Base-by-base conservation (phyloP, 2,888 invertebrate species). In the Hypselothyrea guttata region DNA sequence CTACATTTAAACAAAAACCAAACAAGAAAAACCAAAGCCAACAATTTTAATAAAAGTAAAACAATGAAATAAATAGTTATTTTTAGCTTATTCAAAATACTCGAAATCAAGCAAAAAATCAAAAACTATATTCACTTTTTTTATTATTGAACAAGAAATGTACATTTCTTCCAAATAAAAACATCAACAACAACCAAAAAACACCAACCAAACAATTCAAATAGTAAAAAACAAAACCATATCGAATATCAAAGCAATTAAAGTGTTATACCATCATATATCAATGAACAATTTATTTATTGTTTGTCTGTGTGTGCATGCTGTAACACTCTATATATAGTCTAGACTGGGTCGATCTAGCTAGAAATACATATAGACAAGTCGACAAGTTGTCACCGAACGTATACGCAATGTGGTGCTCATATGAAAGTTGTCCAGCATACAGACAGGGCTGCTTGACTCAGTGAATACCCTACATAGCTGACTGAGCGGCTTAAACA, bases 1-100 rank as follows among this genome's bases (percentile, higher is more conserved):
- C 87, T 87, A 87, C 87, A 88, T 88, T 86, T 87, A 88, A 77
- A 84, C 85, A 75, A 37, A 79, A 64, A 71, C 69, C 67, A 61
- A 72, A 71, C 41, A 72, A 72, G 67, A 69, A 75, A 71, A 69
- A 62, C 64, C 82, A 85, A 83, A 66, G 75, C 84, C 84, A 78
- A 75, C 66, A 71, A 77, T 81, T 86, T 75, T 75, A 82, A 82
- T 77, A 86, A 86, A 77, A 71, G 72, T 77, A 85, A 84, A 84
- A 64, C 70, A 84, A 79, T 71, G 83, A 84, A 85, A 75, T 84
- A 86, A 83, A 86, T 84, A 84, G 84, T 87, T 87, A 87, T 86
- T 87, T 87, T 87, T 87, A 88, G 88, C 84, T 86, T 87, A 87
- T 87, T 87, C 87, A 70, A 59, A 62, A 56, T 64, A 71, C 67